A percentile compares a stretch with the other conserved stretches of the same genome.
Conservation (phyloP, 2,888 invertebrate genomes). For the Cosmia trapezina region DNA sequence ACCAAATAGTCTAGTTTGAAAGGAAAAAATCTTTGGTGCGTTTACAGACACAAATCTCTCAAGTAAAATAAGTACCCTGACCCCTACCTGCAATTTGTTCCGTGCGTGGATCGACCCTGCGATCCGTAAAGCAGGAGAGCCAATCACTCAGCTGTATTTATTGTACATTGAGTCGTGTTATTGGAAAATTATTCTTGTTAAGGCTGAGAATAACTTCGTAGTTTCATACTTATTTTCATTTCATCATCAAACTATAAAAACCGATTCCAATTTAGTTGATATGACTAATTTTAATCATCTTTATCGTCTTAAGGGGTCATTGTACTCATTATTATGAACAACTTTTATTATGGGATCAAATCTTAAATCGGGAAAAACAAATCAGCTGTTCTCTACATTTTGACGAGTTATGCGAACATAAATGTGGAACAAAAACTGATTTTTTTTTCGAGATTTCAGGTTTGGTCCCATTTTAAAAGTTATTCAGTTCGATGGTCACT, state of each 20-base stretch:
- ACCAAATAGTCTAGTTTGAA: background rate
- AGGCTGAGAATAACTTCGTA: background rate
- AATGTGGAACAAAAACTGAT: too few species aligned
- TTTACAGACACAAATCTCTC: constrained; percentile 9
- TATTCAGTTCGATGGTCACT: too few species aligned
- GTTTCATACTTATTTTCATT: background rate
- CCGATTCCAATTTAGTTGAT: background rate
- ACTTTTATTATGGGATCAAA: too few species aligned
- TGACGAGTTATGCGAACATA: too few species aligned
- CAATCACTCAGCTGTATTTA: constrained; percentile 33
- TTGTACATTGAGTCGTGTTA: constrained; percentile 5
- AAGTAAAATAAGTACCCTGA: constrained; percentile 23
- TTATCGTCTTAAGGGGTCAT: too few species aligned
- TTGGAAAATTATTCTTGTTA: background rate
- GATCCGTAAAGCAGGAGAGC: constrained; percentile 30
- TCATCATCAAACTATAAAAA: too few species aligned
- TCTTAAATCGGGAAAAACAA: too few species aligned
- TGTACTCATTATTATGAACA: too few species aligned
- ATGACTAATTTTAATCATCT: too few species aligned
- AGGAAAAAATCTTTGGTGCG: background rate
- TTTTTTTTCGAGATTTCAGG: too few species aligned
- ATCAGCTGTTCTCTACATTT: too few species aligned
- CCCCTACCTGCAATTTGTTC: constrained; percentile 19
- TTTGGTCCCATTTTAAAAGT: too few species aligned
- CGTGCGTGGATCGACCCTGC: constrained; percentile 26